phyloP scores from a whole-genome alignment of 2,113 vertebrate species.

The Neotoma lepida region DNA sequence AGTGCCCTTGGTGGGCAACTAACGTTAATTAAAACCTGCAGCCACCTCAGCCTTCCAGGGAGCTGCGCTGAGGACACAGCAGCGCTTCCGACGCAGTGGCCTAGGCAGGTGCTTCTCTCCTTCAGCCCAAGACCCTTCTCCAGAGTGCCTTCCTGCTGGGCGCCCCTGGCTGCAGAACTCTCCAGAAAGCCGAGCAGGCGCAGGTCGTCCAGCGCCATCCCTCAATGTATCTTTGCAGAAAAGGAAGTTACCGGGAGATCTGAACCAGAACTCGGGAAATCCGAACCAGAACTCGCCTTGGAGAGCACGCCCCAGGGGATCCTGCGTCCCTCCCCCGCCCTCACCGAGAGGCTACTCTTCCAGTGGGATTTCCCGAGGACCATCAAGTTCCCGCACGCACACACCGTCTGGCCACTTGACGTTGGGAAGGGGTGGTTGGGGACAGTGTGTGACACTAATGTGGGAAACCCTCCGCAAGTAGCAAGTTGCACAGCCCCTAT shows the following conservation, averaged over 20 bases:
- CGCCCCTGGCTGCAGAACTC: neutral
- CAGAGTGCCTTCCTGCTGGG: neutral
- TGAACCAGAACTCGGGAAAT: neutral
- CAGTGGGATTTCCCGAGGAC: neutral
- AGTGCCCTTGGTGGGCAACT: neutral
- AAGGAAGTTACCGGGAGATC: neutral
- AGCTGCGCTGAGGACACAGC: neutral
- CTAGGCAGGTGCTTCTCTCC: too few relatives aligned
- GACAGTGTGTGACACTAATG: neutral
- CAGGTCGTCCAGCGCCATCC: too few relatives aligned
- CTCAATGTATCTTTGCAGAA: neutral
- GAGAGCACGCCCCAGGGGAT: neutral
- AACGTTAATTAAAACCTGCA: neutral
- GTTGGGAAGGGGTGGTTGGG: neutral
- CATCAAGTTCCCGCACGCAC: neutral
- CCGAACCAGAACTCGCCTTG: neutral
- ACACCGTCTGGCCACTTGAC: neutral
- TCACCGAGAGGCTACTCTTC: neutral
- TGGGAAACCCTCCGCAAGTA: neutral
- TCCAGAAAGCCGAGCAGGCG: neutral
- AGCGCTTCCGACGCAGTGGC: neutral
- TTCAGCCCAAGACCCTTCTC: neutral
- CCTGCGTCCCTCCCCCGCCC: too few relatives aligned
- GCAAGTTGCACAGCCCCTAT: neutral
- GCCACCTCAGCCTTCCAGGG: neutral